Evolutionary conservation across 2,888 invertebrate species (phyloP), one percentile per base, ranked within the genome.

Genomic region (Neria commutata): DNA sequence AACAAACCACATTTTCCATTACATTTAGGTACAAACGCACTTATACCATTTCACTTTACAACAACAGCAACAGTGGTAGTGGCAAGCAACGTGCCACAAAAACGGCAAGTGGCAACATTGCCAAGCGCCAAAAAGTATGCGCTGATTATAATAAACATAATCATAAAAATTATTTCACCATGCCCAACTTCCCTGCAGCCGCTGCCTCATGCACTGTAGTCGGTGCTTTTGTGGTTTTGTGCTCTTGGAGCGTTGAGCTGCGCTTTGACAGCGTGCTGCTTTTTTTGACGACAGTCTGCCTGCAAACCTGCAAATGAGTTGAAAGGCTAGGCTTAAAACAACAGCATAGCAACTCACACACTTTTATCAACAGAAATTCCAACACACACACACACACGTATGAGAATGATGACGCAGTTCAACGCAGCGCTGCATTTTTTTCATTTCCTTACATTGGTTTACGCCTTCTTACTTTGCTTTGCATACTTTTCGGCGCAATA

Each of bases 161-260:
- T 42, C 42, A 42, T 42, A 42, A 42, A 42, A 42, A 42, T 42
- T 19, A 42, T 42, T 42, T 42, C n/a, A n/a, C n/a, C n/a, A n/a
- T n/a, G n/a, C n/a, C n/a, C n/a, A n/a, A n/a, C n/a, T n/a, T n/a
- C n/a, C n/a, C n/a, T n/a, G n/a, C n/a, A n/a, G n/a, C n/a, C n/a
- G n/a, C n/a, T n/a, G n/a, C n/a, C n/a, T n/a, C n/a, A n/a, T n/a
- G n/a, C n/a, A n/a, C n/a, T n/a, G n/a, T n/a, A n/a, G n/a, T n/a
- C n/a, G n/a, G n/a, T n/a, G n/a, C n/a, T n/a, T n/a, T n/a, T n/a
- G n/a, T 19, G 42, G 42, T 42, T 21, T 21, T 17, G 5, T 21
- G 17, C 42, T 17, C 21, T 42, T 21, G 29, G 29, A 6, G 11
- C 29, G 6, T 29, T 29, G 6, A 11, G 29, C 29, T 29, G 11